Base-by-base conservation (phyloP, 2,797 vertebrate species). In the Paratrypauchen microcephalus region DNA sequence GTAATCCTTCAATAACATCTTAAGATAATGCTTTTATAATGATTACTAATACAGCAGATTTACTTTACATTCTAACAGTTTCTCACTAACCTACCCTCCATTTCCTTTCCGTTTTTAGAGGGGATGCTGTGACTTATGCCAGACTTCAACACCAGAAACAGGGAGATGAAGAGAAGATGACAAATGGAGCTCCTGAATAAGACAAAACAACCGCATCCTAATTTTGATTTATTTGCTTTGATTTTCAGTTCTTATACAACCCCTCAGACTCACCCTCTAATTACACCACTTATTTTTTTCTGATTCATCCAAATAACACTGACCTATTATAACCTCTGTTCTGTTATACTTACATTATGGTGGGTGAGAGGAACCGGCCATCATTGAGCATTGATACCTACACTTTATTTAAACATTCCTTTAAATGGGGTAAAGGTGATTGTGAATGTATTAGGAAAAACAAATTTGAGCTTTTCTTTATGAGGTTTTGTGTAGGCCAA, bases 61-160 rank as follows among this genome's bases (percentile, higher is more conserved):
- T 1, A 21, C 26, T n/a, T n/a, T 9, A n/a, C 12, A 15, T 41
- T 21, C 59, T 61, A 71, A 83, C 69, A 21, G 70, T 74, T 71
- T 67, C 62, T 69, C 65, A 48, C 67, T 75, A 47, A 66, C 70
- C 13, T 55, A 52, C 61, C 12, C 16, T 41, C 50, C 63, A 13
- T 57, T 61, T 36, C 6, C 48, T 18, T 45, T 48, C 80, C 52
- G 71, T 21, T 72, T 72, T 54, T 88, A 98, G 98, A 93, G 98
- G 97, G 0, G 96, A 96, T 0, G 96, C 94, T 0, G 94, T 99
- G 74, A 92, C 94, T 54, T 99, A 99, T 0, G 97, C 97, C 62
- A 88, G 95, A 56, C 94, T 98, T 85, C 95, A 98, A 80, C 97
- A 98, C 86, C 91, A 93, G 85, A 97, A 95, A 88, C 94, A 93